phyloP scores from a whole-genome alignment of 2,888 invertebrate species.

The Acrocyrtus sp. region DNA sequence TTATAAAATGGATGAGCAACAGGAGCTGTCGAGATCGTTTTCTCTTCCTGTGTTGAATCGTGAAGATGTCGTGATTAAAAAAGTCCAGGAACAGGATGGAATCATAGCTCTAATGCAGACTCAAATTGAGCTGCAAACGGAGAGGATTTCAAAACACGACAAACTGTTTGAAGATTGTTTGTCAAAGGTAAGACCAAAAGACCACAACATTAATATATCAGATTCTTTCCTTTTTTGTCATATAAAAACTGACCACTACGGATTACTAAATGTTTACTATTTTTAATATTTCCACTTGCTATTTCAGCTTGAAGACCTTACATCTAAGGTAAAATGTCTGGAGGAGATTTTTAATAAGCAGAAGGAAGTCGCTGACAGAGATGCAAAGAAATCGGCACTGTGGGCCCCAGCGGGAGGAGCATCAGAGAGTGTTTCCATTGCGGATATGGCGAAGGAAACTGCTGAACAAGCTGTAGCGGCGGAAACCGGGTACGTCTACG shows the following conservation, averaged over 20 bases:
- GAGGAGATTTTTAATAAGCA: conserved; percentile 14
- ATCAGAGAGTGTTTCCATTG: conserved; percentile 17
- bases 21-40: not conserved
- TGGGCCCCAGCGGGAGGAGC: conserved; percentile 1
- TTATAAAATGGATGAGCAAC: not conserved
- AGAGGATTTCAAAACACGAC: conserved; percentile 49
- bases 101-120: conserved; percentile 54
- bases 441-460: conserved; percentile 59
- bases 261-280: no score
- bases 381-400: conserved; percentile 1
- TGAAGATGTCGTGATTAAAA: conserved; percentile 31
- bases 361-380: not conserved
- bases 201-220: not conserved
- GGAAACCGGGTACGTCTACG: conserved; percentile 76
- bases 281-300: not conserved
- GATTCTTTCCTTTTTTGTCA: not conserved
- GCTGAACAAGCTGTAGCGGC: conserved; percentile 54
- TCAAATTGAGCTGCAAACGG: conserved; percentile 59
- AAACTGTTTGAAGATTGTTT: conserved; percentile 28
- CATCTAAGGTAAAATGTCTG: conserved; percentile 12
- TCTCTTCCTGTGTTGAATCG: conserved; percentile 3
- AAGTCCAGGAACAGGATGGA: conserved; percentile 54
- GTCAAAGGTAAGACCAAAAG: conserved; percentile 42
- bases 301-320: conserved; percentile 21
- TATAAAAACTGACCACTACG: not conserved